phyloP scores from a whole-genome alignment of 2,888 invertebrate species.

The Morpho helenor region DNA sequence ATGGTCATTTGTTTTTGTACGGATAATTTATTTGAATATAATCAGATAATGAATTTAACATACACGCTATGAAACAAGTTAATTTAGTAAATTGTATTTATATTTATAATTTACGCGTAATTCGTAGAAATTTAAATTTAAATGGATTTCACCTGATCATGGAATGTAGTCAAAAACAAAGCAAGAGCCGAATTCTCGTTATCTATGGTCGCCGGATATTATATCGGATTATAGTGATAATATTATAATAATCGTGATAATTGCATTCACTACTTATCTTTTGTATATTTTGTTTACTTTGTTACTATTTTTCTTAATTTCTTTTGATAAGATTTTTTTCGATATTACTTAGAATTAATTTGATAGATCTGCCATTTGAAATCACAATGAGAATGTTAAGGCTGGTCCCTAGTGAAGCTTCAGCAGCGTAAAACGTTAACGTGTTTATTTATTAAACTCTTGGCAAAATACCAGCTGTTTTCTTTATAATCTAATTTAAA shows the following conservation, averaged over 20 bases:
- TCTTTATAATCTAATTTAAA: constrained; percentile 8
- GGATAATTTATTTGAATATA: too few relatives aligned
- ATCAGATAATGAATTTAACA: too few relatives aligned
- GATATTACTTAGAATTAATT: constrained; percentile 16
- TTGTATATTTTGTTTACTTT: constrained; percentile 6
- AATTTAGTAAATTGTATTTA: too few relatives aligned
- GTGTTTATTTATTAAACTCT: constrained; percentile 70
- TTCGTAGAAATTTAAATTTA: too few relatives aligned
- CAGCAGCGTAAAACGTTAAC: constrained; percentile 58
- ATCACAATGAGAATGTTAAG: constrained; percentile 39
- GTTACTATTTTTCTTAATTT: constrained; percentile 10
- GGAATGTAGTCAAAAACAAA: too few relatives aligned
- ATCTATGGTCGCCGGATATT: too few relatives aligned
- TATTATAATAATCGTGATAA: background rate
- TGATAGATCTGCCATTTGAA: constrained; percentile 35
- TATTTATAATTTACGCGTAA: too few relatives aligned
- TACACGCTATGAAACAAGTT: too few relatives aligned
- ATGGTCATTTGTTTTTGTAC: too few relatives aligned
- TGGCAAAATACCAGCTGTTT: constrained; percentile 34
- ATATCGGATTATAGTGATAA: too few relatives aligned
- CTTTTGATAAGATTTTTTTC: constrained; percentile 1
- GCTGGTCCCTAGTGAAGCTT: constrained; percentile 61
- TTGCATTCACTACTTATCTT: constrained; percentile 1
- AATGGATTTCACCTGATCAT: too few relatives aligned
- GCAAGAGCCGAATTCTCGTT: too few relatives aligned